Conservation (phyloP, 2,888 invertebrate species). For the Lamproptera curius region DNA sequence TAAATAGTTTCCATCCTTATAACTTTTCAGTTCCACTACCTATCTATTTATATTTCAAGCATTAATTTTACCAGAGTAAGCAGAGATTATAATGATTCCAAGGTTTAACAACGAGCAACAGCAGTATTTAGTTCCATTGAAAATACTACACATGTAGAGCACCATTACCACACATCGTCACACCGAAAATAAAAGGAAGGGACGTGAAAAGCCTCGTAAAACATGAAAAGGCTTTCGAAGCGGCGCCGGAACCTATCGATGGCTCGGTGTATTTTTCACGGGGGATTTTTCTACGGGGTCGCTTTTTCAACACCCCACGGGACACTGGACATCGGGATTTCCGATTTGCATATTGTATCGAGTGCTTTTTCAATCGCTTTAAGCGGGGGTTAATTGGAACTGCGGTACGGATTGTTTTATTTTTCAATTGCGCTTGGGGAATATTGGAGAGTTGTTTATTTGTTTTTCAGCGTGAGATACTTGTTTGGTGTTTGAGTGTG, state of each 20-base stretch:
- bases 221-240: constrained; percentile 47
- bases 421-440: constrained; percentile 9
- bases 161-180: constrained; percentile 10
- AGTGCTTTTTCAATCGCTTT: constrained; percentile 33
- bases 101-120: too few species aligned
- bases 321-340: constrained; percentile 48
- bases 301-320: constrained; percentile 28
- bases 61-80: too few species aligned
- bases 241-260: constrained; percentile 63
- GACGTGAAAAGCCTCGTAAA: constrained; percentile 35
- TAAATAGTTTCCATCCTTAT: too few species aligned
- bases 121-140: too few species aligned
- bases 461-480: not conserved
- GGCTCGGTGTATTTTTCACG: constrained; percentile 38
- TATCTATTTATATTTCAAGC: too few species aligned
- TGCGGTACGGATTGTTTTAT: constrained; percentile 17
- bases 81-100: too few species aligned
- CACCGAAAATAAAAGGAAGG: constrained; percentile 32
- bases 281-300: constrained; percentile 24
- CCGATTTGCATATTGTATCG: constrained; percentile 67
- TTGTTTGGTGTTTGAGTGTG: constrained; percentile 3
- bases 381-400: constrained; percentile 48
- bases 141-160: constrained; percentile 26
- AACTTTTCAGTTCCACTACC: too few species aligned
- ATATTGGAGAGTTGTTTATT: constrained; percentile 3